These are phyloP conservation scores for Micropterix aruncella DNA, from an alignment of 2,888 invertebrate genomes.

Conservation along the genomic window DNA sequence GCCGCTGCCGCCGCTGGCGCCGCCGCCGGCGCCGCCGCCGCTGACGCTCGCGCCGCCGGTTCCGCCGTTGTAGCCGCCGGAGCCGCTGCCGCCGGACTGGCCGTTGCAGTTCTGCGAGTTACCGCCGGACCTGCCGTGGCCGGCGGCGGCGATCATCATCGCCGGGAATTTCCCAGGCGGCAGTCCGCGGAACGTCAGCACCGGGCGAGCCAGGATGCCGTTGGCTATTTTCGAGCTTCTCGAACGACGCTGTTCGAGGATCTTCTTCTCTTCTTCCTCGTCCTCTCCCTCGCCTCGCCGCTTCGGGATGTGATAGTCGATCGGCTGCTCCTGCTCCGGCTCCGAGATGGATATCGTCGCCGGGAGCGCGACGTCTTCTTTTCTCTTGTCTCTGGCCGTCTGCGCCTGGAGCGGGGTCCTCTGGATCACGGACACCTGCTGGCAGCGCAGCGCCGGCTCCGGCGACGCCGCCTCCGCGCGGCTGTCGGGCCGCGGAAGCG, in stretches of 20 bases:
- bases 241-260: constrained; percentile 52
- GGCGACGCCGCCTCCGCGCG: constrained; percentile 42
- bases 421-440: constrained; percentile 67
- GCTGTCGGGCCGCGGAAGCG: constrained; percentile 37
- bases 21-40: constrained; percentile 37
- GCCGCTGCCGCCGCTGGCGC: constrained; percentile 38
- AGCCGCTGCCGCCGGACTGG: constrained; percentile 35
- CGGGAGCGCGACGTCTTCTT: constrained; percentile 39
- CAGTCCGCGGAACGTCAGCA: constrained; percentile 38
- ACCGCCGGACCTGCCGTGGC: constrained; percentile 59
- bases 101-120: constrained; percentile 37
- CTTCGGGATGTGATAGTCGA: constrained; percentile 79
- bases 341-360: constrained; percentile 35
- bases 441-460: constrained; percentile 54
- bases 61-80: constrained; percentile 23
- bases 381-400: constrained; percentile 32
- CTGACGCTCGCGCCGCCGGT: constrained; percentile 41
- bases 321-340: constrained; percentile 75
- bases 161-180: constrained; percentile 45
- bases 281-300: constrained; percentile 54
- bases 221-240: constrained; percentile 53
- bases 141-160: constrained; percentile 61
- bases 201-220: constrained; percentile 35
- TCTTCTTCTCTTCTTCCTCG: constrained; percentile 53
- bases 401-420: constrained; percentile 52